These are phyloP conservation scores for Ctena decussata DNA, from an alignment of 2,888 invertebrate species.

Conservation along the genomic window DNA sequence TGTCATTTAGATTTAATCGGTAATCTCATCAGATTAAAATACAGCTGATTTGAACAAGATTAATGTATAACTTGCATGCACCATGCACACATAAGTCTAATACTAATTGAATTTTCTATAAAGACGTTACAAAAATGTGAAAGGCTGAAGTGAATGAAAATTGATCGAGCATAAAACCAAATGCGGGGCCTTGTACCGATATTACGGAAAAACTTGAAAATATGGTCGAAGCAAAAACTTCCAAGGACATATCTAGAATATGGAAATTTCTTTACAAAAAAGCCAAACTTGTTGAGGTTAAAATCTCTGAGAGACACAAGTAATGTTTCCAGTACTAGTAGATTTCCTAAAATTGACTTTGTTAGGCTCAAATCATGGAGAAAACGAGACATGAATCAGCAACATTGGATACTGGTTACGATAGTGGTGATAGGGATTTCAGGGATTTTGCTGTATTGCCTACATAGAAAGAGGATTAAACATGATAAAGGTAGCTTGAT, in stretches of 20 bases:
- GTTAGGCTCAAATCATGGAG: neutral
- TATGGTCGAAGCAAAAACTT: neutral
- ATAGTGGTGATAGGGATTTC: slow-evolving; percentile 47
- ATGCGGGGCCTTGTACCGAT: neutral
- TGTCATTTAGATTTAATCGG: no score
- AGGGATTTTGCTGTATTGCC: slow-evolving; percentile 42
- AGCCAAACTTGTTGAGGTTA: neutral
- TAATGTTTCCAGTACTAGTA: neutral
- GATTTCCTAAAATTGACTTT: neutral
- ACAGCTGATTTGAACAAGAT: no score
- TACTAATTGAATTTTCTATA: no score
- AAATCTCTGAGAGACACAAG: neutral
- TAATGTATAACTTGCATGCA: no score
- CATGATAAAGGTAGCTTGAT: no score
- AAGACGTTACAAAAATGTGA: no score
- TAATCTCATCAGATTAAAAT: no score
- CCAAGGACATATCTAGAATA: neutral
- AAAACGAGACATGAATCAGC: slow-evolving; percentile 34
- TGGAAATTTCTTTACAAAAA: neutral
- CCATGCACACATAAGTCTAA: no score
- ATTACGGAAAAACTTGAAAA: neutral
- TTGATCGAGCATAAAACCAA: neutral
- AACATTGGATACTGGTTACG: slow-evolving; percentile 45
- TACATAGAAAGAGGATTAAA: slow-evolving; percentile 23
- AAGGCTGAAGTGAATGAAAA: neutral